Evolutionary conservation across 2,797 vertebrate genomes (phyloP).

Genomic region (Mastacembelus armatus): DNA sequence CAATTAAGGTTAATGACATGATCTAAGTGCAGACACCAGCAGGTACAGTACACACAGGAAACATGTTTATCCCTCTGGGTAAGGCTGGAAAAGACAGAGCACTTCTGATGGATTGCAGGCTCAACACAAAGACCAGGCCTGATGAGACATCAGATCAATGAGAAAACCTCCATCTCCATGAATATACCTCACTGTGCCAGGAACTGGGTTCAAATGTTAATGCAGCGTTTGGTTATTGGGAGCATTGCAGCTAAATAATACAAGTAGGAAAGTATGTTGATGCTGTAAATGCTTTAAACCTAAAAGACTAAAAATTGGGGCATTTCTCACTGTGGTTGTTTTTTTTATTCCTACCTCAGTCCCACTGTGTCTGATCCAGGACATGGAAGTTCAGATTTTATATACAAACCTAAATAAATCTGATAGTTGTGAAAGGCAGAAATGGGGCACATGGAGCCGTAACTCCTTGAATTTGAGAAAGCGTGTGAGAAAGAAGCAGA

Average conservation of each 20-base stretch:
- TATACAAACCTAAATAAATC: constrained; percentile 19
- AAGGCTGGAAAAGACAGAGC: constrained; percentile 36
- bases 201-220: constrained; percentile 60
- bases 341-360: background rate
- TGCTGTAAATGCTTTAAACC: background rate
- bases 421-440: constrained; percentile 10
- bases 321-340: background rate
- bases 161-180: constrained; percentile 54
- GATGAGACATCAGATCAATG: constrained; percentile 75
- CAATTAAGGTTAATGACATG: constrained; percentile 39
- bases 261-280: background rate
- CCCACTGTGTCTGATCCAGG: constrained; percentile 20
- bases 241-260: constrained; percentile 13
- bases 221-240: constrained; percentile 13
- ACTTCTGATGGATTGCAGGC: constrained; percentile 63
- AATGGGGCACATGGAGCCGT: constrained; percentile 10
- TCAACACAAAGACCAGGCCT: constrained; percentile 41
- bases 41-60: constrained; percentile 57
- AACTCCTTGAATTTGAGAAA: constrained; percentile 35
- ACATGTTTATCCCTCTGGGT: constrained; percentile 42
- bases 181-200: constrained; percentile 57
- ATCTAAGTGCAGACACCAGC: constrained; percentile 47
- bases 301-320: constrained; percentile 13
- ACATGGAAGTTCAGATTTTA: background rate
- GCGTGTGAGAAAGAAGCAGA: constrained; percentile 75